Base-by-base conservation (phyloP, 2,888 invertebrate genomes). In the Macrophya annulata region DNA sequence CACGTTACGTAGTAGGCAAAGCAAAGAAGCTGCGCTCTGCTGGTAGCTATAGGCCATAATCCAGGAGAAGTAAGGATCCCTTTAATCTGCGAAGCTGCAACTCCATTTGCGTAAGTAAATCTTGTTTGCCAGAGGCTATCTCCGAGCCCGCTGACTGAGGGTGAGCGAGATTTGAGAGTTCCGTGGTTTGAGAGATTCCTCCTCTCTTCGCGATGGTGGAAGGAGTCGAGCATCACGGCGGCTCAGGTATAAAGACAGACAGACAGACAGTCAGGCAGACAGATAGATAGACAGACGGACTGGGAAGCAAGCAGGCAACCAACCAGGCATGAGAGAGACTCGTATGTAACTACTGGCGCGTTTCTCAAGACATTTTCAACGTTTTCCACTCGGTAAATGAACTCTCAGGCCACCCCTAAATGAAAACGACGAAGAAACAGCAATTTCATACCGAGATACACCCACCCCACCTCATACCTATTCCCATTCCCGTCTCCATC, bases 41-140 rank as follows among this genome's bases (percentile, higher is more conserved):
- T 25, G 25, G 4, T 31, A n/a, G 25, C 59, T 81, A 81, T 68
- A 65, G 37, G 87, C 88, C 88, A 88, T 86, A 88, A 87, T 85
- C 84, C 86, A 65, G 62, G 79, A 59, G 71, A 62, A 71, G 83
- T 59, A 71, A 59, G 48, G 74, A 84, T 83, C 85, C 82, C 85
- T 85, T 85, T 84, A 85, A 85, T 85, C 84, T 76, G 84, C 37
- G 74, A 85, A 76, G 62, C 76, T 85, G 85, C 68, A 85, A 84
- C 85, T 85, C 76, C 84, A 85, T 85, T 85, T 85, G 84, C 84
- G 82, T 85, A 85, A 84, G 85, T 85, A 85, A 84, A 84, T 85
- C 85, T 84, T 84, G 85, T 84, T 85, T 85, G 85, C 85, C 85
- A 15, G 76, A 84, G 84, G 82, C 85, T 85, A 85, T 72, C 85